These are phyloP conservation scores for Vanessa tameamea DNA, from an alignment of 1,140 invertebrate species.

Conservation along the genomic window DNA sequence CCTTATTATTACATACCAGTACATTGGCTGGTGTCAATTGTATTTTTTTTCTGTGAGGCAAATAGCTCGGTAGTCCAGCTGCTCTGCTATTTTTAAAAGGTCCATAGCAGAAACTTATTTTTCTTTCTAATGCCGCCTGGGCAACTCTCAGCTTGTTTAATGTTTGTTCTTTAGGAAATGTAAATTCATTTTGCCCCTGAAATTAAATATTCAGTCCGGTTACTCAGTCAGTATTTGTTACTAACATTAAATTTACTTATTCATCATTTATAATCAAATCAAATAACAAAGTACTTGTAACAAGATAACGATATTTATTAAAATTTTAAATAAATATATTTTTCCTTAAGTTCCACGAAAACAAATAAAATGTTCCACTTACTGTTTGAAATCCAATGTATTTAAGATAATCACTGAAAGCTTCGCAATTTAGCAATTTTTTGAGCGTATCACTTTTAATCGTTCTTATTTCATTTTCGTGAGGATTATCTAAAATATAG, in stretches of 20 bases:
- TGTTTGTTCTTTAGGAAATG: constrained; percentile 54
- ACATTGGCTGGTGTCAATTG: constrained; percentile 47
- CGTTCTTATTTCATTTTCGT: constrained; percentile 54
- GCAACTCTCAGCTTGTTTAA: constrained; percentile 57
- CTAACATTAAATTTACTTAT: no score
- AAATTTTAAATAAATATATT: not conserved
- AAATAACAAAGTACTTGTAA: no score
- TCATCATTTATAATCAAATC: no score
- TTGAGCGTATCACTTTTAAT: constrained; percentile 51
- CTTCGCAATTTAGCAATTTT: constrained; percentile 44
- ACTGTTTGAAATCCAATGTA: constrained; percentile 67
- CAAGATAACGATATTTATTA: no score
- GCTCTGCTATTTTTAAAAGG: constrained; percentile 15
- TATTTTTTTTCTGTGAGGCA: constrained; percentile 32
- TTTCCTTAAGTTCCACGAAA: not conserved
- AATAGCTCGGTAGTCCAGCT: not conserved
- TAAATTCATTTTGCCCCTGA: constrained; percentile 42
- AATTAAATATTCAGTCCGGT: constrained; percentile 11
- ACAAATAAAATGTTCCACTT: constrained; percentile 28
- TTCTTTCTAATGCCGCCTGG: constrained; percentile 60
- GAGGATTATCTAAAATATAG: constrained; percentile 66
- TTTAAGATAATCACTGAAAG: constrained; percentile 61
- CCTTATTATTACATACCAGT: constrained; percentile 45
- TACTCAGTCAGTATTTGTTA: no score
- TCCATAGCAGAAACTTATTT: constrained; percentile 58